phyloP scores from a whole-genome alignment of 2,888 invertebrate genomes.

The Agapetus fuscipes region DNA sequence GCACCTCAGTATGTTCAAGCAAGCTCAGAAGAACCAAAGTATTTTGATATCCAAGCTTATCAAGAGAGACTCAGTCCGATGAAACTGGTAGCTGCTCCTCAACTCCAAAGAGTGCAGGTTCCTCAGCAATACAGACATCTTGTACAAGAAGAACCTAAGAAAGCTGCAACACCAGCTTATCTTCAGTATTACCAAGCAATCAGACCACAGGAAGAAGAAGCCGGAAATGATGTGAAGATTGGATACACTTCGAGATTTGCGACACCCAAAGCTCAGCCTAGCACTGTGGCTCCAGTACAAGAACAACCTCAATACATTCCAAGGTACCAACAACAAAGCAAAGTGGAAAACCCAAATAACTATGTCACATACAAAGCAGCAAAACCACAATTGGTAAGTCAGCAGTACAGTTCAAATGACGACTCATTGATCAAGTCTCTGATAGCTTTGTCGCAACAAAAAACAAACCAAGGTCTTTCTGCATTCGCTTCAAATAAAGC shows the following conservation, averaged over 20 bases:
- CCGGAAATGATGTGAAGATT: conserved; percentile 12
- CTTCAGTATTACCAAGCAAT: conserved; percentile 20
- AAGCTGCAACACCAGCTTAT: conserved; percentile 12
- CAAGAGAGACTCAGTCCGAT: conserved; percentile 22
- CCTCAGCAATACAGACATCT: conserved; percentile 20
- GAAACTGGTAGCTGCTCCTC: conserved; percentile 40
- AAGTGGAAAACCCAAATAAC: conserved; percentile 11
- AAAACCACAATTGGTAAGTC: conserved; percentile 11
- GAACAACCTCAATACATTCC: conserved; percentile 12
- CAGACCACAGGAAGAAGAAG: conserved; percentile 14
- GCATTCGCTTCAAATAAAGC: conserved; percentile 13
- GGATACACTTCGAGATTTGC: conserved; percentile 11
- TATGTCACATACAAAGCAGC: conserved; percentile 14
- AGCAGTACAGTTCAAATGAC: conserved; percentile 15
- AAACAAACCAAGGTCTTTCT: conserved; percentile 12
- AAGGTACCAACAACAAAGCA: conserved; percentile 26
- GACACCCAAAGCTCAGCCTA: conserved; percentile 9
- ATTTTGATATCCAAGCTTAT: conserved; percentile 12
- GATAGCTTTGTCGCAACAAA: conserved; percentile 9
- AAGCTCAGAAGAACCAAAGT: conserved; percentile 14
- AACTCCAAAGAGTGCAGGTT: conserved; percentile 28
- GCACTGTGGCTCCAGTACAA: conserved; percentile 17
- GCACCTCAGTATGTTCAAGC: conserved; percentile 11
- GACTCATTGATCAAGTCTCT: conserved; percentile 15
- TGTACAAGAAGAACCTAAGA: conserved; percentile 10